phyloP scores from a whole-genome alignment of 2,113 vertebrate genomes.

The Oncorhynchus gorbuscha region DNA sequence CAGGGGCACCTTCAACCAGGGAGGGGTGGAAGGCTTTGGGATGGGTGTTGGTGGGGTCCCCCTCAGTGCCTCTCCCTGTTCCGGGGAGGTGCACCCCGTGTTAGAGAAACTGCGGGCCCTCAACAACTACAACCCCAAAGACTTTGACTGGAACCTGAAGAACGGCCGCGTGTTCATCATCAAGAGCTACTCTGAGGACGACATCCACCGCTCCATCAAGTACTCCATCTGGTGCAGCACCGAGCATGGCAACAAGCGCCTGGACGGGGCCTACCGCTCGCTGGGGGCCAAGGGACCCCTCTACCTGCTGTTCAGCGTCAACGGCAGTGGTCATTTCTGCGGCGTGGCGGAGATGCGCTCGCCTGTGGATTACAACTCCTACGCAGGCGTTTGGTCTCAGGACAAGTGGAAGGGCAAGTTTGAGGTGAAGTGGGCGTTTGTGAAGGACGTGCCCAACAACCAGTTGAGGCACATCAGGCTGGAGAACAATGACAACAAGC shows the following conservation, averaged over 20 bases:
- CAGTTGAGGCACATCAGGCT: slow-evolving; percentile 98
- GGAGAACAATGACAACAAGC: slow-evolving; percentile 99
- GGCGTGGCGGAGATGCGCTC: slow-evolving; percentile 99
- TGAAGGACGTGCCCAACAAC: slow-evolving; percentile 99
- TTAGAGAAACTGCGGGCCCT: slow-evolving; percentile 97
- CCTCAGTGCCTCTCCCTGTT: slow-evolving; percentile 83
- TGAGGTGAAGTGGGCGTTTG: slow-evolving; percentile 99
- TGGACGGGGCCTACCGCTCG: slow-evolving; percentile 96
- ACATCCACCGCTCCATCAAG: slow-evolving; percentile 99
- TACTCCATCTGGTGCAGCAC: slow-evolving; percentile 99
- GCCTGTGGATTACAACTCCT: slow-evolving; percentile 98
- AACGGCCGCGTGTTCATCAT: slow-evolving; percentile 99
- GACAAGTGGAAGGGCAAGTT: slow-evolving; percentile 99
- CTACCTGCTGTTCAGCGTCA: slow-evolving; percentile 98
- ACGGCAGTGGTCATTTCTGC: slow-evolving; percentile 98
- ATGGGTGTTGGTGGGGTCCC: slow-evolving; percentile 83
- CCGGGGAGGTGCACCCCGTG: slow-evolving; percentile 92
- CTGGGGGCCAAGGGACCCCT: slow-evolving; percentile 96
- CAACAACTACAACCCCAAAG: slow-evolving; percentile 99
- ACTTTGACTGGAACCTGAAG: slow-evolving; percentile 99
- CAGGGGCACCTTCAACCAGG: slow-evolving; percentile 86
- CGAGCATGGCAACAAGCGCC: slow-evolving; percentile 98
- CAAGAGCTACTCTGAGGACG: slow-evolving; percentile 99
- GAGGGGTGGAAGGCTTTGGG: slow-evolving; percentile 86
- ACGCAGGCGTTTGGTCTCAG: slow-evolving; percentile 99